Evolutionary conservation across 2,797 vertebrate species (phyloP), one percentile per base, ranked within the genome.

Genomic region (Microctenopoma stevenorrisi): DNA sequence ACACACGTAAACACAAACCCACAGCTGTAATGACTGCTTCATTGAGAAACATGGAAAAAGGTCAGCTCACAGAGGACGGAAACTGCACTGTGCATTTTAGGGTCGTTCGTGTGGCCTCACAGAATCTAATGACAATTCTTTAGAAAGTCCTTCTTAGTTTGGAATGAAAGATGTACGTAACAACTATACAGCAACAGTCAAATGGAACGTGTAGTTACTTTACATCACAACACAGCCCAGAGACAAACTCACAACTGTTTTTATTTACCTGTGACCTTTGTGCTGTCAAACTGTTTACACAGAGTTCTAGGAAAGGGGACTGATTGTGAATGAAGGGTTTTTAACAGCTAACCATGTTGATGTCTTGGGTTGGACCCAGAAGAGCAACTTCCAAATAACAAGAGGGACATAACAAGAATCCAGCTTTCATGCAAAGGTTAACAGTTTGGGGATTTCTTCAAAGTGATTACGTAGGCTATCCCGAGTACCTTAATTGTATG

Each of bases 281-380:
- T 28, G 65, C 58, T 69, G 69, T 80, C 66, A 85, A 86, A 57
- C 67, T 33, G 60, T 68, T 89, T 83, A 79, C 81, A 60, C 68
- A 54, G 44, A 81, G 43, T 87, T 90, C 79, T 85, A 60, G 68
- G 81, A 88, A 90, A 81, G 69, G 52, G 60, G 54, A 74, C 59
- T 76, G 68, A 79, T 78, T 85, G 62, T 70, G 61, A 79, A 71
- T 70, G 69, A 88, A 71, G 51, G 58, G 63, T 61, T 65, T 79
- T 72, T 78, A 55, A 78, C 49, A 75, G 68, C 74, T 64, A 42
- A 37, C 13, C 33, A 49, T 74, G 70, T 64, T 74, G 28, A 55
- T 55, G 66, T 78, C 85, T 68, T 40, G 60, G 22, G 16, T 63
- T 54, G 5, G 63, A 61, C 58, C 49, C 59, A 3, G 12, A 64